phyloP scores from a whole-genome alignment of 2,888 invertebrate species.

The Tetheella fluctuosa region DNA sequence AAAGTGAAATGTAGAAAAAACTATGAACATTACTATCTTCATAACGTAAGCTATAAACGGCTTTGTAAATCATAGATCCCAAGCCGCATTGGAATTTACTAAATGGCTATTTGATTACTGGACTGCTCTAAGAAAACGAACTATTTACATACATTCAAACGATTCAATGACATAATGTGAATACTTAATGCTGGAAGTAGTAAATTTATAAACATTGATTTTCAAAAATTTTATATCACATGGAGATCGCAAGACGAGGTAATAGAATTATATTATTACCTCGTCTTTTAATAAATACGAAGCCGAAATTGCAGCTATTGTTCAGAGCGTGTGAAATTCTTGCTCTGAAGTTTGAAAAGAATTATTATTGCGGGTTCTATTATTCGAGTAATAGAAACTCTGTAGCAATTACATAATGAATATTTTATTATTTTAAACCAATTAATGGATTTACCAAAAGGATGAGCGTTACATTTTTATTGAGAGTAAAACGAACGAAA shows the following conservation, averaged over 20 bases:
- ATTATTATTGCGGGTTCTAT: slow-evolving; percentile 35
- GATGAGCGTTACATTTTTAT: not conserved
- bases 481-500: not conserved
- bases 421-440: slow-evolving; percentile 16
- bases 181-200: not conserved
- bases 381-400: slow-evolving; percentile 41
- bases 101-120: not conserved
- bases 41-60: not conserved
- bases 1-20: slow-evolving; percentile 45
- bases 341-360: slow-evolving; percentile 43
- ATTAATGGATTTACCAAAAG: not conserved
- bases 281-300: slow-evolving; percentile 17
- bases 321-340: slow-evolving; percentile 59
- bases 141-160: not conserved
- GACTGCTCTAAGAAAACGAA: not conserved
- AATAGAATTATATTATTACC: no score
- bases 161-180: not conserved
- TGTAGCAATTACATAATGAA: slow-evolving; percentile 36
- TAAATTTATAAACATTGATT: not conserved
- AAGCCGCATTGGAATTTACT: not conserved
- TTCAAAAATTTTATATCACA: slow-evolving; percentile 42
- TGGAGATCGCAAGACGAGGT: slow-evolving; percentile 31
- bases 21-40: slow-evolving; percentile 14
- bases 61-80: slow-evolving; percentile 19
- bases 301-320: slow-evolving; percentile 50